Evolutionary conservation across 2,797 vertebrate species (phyloP).

Genomic region (Spinibarbus caldwelli): DNA sequence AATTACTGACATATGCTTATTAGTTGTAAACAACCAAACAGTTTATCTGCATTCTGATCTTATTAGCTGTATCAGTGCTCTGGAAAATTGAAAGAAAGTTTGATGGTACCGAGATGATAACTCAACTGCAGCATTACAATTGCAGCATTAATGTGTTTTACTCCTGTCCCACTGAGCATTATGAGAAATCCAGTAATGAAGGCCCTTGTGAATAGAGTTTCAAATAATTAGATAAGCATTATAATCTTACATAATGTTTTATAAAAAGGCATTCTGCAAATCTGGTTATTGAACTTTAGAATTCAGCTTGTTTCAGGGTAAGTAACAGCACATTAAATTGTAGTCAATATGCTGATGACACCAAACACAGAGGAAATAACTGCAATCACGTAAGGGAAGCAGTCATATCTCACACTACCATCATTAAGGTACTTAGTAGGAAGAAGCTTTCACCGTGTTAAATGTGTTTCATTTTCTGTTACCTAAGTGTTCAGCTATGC

Average conservation of each 20-base stretch:
- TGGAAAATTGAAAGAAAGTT: constrained; percentile 22
- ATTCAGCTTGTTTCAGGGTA: background rate
- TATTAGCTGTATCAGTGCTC: constrained; percentile 7
- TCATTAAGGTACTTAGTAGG: constrained; percentile 3
- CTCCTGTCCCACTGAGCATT: constrained; percentile 9
- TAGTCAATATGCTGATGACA: constrained; percentile 10
- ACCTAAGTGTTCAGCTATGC: background rate
- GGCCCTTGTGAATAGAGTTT: constrained; percentile 27
- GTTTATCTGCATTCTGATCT: constrained; percentile 10
- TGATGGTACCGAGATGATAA: constrained; percentile 13
- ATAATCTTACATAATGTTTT: constrained; percentile 2
- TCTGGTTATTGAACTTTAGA: background rate
- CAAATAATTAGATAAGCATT: constrained; percentile 21
- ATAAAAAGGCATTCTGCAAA: background rate
- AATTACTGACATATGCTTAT: constrained; percentile 26
- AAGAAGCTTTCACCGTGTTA: background rate
- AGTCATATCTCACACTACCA: background rate
- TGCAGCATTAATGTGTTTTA: constrained; percentile 25
- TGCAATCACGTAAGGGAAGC: background rate
- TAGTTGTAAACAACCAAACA: constrained; percentile 8
- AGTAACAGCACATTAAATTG: background rate
- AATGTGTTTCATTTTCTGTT: background rate
- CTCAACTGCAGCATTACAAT: constrained; percentile 6
- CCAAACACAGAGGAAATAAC: constrained; percentile 3
- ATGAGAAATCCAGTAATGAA: constrained; percentile 33